Conservation (phyloP, 1,140 invertebrate species). For the Araneus ventricosus region DNA sequence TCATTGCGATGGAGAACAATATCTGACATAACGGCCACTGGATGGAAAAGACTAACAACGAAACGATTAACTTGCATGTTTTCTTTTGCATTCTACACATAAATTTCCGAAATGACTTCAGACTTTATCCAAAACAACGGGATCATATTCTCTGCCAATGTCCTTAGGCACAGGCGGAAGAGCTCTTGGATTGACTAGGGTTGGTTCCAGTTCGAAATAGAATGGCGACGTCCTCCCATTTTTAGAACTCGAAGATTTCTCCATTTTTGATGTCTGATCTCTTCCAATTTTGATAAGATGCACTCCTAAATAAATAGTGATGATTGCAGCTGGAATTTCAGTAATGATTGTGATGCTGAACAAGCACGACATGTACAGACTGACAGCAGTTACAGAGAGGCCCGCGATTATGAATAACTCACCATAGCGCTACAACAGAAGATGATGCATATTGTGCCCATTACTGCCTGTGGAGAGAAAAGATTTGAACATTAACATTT, state of each 20-base stretch:
- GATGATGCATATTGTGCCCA: constrained; percentile 6
- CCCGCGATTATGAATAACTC: constrained; percentile 25
- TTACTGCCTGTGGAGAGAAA: neutral
- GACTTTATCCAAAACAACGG: constrained; percentile 53
- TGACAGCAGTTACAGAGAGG: neutral
- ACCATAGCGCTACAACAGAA: neutral
- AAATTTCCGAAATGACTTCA: neutral
- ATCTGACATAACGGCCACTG: no score
- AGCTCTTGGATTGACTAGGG: neutral
- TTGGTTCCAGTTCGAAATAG: constrained; percentile 60
- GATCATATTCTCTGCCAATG: constrained; percentile 66
- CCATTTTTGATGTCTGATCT: neutral
- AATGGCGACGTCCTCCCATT: constrained; percentile 14
- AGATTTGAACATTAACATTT: neutral
- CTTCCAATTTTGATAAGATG: neutral
- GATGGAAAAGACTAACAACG: no score
- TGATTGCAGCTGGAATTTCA: neutral
- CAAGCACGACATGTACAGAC: neutral
- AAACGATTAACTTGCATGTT: no score
- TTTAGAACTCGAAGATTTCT: neutral
- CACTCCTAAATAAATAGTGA: constrained; percentile 17
- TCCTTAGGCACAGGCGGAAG: constrained; percentile 54
- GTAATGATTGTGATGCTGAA: neutral
- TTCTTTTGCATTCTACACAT: no score
- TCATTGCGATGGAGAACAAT: no score